Base-by-base conservation (phyloP, 2,888 invertebrate genomes). In the Limnephilus auricula region DNA sequence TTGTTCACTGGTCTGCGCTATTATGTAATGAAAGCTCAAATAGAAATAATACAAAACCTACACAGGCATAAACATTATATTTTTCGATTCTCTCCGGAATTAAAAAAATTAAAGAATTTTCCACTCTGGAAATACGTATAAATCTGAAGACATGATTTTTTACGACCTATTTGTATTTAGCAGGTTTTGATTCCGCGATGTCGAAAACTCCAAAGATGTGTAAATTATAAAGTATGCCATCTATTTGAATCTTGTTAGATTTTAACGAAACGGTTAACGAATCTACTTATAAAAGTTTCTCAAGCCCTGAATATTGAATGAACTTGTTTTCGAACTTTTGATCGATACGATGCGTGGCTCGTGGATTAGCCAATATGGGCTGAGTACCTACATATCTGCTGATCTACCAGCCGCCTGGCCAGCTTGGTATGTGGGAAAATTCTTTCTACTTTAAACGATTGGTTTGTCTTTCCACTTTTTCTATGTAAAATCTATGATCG, bases 301-400 rank as follows among this genome's bases (percentile, higher is more conserved):
- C 79, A 6, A 79, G 40, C 15, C 12, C 89, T 34, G 37, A 25
- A 15, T 30, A 37, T 37, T 84, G 79, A 89, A 79, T 89, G 89
- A 79, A 79, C 79, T 79, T 79, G 79, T 34, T 80, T 89, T 89
- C 13, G n/a, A 37, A 12, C n/a, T 15, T 40, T 83, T 31, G 79
- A 31, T 78, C 79, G 89, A 91, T 91, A 87, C 87, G 50, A 91
- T 87, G 91, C 91, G 91, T 91, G 90, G 90, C 79, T 91, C 91
- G 90, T 91, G 91, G 91, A 91, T 91, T 91, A 91, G 80, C 91
- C 80, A 85, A 80, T 37, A 40, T 82, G 40, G 40, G 32, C 30
- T 12, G 31, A 78, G 31, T 87, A 30, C 30, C 25, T 65, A 65
- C 65, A 9, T 65, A 65, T 18, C 65, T 65, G 65, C 25, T 9